Percentiles rank a stretch among this genome's conserved stretches.
These are phyloP conservation scores for Eupithecia tripunctaria DNA, from an alignment of 2,888 invertebrate genomes.

Conservation along the genomic window DNA sequence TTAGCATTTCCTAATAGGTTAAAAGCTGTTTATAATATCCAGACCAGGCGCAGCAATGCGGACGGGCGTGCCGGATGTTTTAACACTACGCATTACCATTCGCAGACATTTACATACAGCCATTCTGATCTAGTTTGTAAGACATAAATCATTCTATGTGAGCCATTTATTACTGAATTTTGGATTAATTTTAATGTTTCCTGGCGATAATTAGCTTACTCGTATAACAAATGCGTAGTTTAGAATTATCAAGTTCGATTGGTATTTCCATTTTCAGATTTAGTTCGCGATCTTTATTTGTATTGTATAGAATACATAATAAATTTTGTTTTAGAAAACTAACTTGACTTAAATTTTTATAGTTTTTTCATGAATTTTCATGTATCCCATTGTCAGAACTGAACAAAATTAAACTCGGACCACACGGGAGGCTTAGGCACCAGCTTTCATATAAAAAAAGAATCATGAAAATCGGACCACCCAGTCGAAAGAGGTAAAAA, in stretches of 20 bases:
- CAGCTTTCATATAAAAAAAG: too few species aligned
- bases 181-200: constrained; percentile 22
- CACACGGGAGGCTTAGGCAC: too few species aligned
- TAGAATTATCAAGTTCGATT: background rate
- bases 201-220: constrained; percentile 4
- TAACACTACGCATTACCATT: constrained; percentile 30
- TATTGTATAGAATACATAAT: too few species aligned
- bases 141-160: constrained; percentile 22
- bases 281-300: background rate
- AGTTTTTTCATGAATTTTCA: too few species aligned
- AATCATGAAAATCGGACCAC: too few species aligned
- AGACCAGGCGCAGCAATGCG: constrained; percentile 37
- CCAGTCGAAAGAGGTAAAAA: too few species aligned
- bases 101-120: constrained; percentile 28
- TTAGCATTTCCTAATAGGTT: constrained; percentile 34
- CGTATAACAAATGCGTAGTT: background rate
- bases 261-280: background rate
- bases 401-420: too few species aligned
- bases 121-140: constrained; percentile 29
- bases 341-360: too few species aligned
- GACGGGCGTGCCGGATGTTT: constrained; percentile 46
- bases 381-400: too few species aligned
- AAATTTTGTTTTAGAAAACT: too few species aligned
- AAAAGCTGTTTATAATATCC: constrained; percentile 23
- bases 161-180: constrained; percentile 22